Evolutionary conservation across 2,888 invertebrate species (phyloP), one percentile per base, ranked within the genome.

Genomic region (Boloria selene): DNA sequence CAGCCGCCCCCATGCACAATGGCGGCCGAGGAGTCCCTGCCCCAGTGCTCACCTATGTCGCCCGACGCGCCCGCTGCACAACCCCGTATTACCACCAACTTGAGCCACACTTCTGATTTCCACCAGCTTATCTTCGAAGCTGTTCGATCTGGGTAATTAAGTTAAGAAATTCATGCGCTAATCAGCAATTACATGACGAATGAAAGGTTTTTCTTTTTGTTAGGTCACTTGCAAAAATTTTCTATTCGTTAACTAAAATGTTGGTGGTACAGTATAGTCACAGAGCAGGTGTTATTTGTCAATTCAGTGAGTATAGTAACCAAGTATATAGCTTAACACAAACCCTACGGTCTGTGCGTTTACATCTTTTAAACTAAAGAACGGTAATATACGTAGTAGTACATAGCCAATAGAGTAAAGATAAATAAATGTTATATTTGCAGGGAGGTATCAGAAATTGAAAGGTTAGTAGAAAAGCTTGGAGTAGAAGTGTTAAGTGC

Each of bases 381-480:
- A n/a, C n/a, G n/a, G n/a, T n/a, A n/a, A n/a, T n/a, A 31, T 31
- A 5, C 31, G 7, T 31, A 31, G 31, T 26, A 5, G 6, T 31
- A 31, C 31, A 7, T 31, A 31, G 7, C 7, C 31, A 6, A 31
- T 7, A n/a, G n/a, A n/a, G n/a, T 5, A 31, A 6, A 31, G 7
- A 31, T 31, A 7, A 31, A 31, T 7, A 31, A 31, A 7, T 31
- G 1, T 38, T 7, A 38, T 38, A 38, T 38, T 65, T 62, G 31
- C 82, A 97, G 97, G 3, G 96, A 97, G 84, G 95, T 97, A 7
- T 94, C 95, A 31, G 97, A 96, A 72, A 95, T 98, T 50, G 97
- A 98, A 83, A 94, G 95, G 63, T 87, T 97, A 54, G 96, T 97
- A 0, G 97, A 98, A 78, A 96, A 96, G 82, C 93, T 95, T 52